Conservation (phyloP, 1,140 invertebrate species). For the Zaprionus davidi region DNA sequence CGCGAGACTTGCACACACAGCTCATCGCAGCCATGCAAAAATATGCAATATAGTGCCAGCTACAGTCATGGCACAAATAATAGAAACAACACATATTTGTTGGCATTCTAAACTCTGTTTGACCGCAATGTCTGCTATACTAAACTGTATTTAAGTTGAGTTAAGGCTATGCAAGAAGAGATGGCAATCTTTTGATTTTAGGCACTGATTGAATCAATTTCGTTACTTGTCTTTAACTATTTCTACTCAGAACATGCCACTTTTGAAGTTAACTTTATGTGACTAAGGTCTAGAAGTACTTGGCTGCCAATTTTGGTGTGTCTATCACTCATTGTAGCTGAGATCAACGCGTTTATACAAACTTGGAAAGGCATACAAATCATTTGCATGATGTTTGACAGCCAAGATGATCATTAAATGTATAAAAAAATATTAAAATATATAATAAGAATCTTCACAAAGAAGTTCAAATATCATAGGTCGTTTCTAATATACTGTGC, state of each 20-base stretch:
- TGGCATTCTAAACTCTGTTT: no score
- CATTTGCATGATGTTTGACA: not conserved
- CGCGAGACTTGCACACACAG: not conserved
- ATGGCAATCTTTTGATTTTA: no score
- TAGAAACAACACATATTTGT: not conserved
- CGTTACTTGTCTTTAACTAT: no score
- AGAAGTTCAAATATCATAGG: not conserved
- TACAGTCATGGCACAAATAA: not conserved
- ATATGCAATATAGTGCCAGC: not conserved
- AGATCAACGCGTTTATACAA: not conserved
- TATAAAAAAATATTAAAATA: not conserved
- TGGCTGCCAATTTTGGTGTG: not conserved
- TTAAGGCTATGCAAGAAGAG: no score
- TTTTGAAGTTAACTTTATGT: no score
- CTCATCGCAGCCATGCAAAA: not conserved
- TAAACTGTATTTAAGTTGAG: no score
- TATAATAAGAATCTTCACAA: no score
- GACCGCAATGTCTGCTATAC: no score
- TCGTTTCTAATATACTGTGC: not conserved
- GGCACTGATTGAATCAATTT: no score
- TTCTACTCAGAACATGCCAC: no score
- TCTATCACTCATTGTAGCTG: not conserved
- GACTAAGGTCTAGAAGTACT: not conserved
- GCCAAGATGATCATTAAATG: not conserved
- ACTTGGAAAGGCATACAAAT: no score